Conservation (phyloP, 92 coral and sea anemone genomes). For the Desmophyllum pertusum region DNA sequence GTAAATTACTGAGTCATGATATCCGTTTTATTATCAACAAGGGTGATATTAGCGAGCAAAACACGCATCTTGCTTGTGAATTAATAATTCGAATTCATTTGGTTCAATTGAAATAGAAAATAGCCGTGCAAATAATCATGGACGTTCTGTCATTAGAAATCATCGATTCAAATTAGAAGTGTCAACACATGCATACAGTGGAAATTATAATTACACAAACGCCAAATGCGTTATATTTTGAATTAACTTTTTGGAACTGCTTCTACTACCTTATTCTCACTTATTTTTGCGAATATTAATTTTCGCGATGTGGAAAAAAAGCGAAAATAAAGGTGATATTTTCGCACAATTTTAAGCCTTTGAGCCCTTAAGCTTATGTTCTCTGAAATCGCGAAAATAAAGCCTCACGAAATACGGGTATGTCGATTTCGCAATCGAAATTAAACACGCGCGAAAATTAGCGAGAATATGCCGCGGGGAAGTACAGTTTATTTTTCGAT, state of each 20-base stretch:
- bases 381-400: no score
- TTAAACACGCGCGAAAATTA: no score
- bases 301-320: no score
- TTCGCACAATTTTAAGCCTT: no score
- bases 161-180: slow-evolving; percentile 5
- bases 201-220: not conserved
- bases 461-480: no score
- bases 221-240: not conserved
- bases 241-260: slow-evolving; percentile 4
- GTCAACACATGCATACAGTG: slow-evolving; percentile 12
- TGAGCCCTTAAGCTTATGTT: no score
- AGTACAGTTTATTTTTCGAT: no score
- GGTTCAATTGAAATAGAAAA: not conserved
- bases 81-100: slow-evolving; percentile 18
- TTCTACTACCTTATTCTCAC: no score
- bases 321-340: no score
- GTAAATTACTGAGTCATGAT: slow-evolving; percentile 8
- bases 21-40: slow-evolving; percentile 2
- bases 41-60: not conserved
- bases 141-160: not conserved
- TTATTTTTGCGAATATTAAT: no score
- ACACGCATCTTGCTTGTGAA: slow-evolving; percentile 2
- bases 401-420: no score
- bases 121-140: slow-evolving; percentile 7
- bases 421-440: no score